phyloP scores from a whole-genome alignment of 2,888 invertebrate genomes.

The Agapetus fuscipes region DNA sequence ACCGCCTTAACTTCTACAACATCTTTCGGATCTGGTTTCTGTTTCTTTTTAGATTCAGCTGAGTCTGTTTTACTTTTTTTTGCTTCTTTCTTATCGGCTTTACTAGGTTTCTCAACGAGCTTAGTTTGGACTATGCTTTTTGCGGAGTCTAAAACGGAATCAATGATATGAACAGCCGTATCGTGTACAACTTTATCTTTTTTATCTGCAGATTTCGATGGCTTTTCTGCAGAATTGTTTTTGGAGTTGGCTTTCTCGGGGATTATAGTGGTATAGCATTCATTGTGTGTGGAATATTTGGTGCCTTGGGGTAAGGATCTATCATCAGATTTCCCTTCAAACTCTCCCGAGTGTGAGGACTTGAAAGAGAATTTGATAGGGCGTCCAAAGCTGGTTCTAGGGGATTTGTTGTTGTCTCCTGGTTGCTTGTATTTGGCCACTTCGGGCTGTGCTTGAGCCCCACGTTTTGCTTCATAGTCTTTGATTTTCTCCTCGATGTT shows the following conservation, averaged over 20 bases:
- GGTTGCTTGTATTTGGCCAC: conserved; percentile 17
- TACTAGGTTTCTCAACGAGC: conserved; percentile 16
- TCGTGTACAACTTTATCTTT: conserved; percentile 15
- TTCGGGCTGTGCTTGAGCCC: conserved; percentile 12
- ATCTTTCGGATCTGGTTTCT: neutral
- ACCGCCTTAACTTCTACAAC: too few species aligned
- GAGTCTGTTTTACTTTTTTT: neutral
- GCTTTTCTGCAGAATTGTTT: conserved; percentile 1
- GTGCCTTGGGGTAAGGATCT: conserved; percentile 19
- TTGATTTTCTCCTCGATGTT: conserved; percentile 21
- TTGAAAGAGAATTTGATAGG: conserved; percentile 21
- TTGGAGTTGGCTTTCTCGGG: conserved; percentile 5
- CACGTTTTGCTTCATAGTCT: conserved; percentile 18
- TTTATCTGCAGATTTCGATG: conserved; percentile 6
- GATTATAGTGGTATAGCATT: conserved; percentile 18
- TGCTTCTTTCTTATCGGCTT: conserved; percentile 1
- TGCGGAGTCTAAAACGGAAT: conserved; percentile 20
- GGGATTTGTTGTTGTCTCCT: conserved; percentile 17
- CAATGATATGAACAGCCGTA: conserved; percentile 19
- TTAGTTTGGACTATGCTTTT: conserved; percentile 19
- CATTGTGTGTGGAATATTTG: conserved; percentile 19
- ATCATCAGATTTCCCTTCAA: conserved; percentile 19
- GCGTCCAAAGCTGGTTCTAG: conserved; percentile 20
- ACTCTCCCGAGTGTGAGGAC: conserved; percentile 19
- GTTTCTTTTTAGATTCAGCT: conserved; percentile 1